Evolutionary conservation across 2,888 invertebrate genomes (phyloP).

Genomic region (Tromatobia lineatoria): DNA sequence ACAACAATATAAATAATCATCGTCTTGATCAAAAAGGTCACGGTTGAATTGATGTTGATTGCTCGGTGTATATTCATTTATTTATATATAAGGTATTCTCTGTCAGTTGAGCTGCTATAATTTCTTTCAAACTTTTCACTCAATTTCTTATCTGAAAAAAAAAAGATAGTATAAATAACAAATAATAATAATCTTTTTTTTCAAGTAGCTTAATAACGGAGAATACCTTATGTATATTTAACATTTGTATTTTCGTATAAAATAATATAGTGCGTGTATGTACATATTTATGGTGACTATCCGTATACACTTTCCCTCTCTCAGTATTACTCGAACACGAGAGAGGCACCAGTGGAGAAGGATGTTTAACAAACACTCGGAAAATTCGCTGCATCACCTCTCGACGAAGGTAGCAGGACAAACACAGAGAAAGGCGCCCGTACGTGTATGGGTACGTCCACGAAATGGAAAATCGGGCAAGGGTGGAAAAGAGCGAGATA

Average conservation of each 20-base stretch:
- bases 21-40: no score
- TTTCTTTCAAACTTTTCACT: no score
- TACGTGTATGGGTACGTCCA: constrained; percentile 3
- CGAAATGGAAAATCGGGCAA: constrained; percentile 30
- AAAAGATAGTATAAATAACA: no score
- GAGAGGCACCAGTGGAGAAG: constrained; percentile 68
- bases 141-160: no score
- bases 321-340: constrained; percentile 69
- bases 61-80: not conserved
- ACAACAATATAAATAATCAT: no score
- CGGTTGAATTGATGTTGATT: no score
- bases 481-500: constrained; percentile 47
- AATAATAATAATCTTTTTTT: not conserved
- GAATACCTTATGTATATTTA: not conserved
- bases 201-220: not conserved
- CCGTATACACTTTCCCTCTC: constrained; percentile 35
- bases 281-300: constrained; percentile 22
- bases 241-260: no score
- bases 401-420: constrained; percentile 73
- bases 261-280: no score
- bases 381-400: constrained; percentile 81
- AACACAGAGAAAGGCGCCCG: constrained; percentile 68
- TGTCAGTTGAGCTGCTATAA: no score
- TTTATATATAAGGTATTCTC: no score
- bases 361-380: constrained; percentile 81